Evolutionary conservation across 2,113 vertebrate genomes (phyloP).

Genomic region (Donacobius atricapilla): DNA sequence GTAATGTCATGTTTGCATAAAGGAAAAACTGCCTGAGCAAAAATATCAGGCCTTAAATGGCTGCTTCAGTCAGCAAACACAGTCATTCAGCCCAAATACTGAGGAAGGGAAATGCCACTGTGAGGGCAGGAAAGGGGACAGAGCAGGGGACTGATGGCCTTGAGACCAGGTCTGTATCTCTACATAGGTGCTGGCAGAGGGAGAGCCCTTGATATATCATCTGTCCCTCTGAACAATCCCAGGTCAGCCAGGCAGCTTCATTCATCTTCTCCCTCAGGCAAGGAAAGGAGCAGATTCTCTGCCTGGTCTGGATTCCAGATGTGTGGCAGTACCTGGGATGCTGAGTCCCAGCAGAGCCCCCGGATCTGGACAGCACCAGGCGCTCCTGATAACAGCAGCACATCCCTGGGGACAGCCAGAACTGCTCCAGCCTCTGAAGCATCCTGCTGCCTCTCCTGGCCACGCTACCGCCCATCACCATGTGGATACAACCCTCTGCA

Average conservation of each 20-base stretch:
- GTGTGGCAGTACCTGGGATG: background rate
- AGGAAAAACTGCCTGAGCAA: background rate
- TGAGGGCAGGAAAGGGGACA: background rate
- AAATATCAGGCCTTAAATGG: background rate
- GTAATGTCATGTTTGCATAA: fast-evolving
- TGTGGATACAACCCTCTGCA: fast-evolving
- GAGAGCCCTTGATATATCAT: background rate
- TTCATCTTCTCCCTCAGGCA: background rate
- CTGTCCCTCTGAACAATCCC: background rate
- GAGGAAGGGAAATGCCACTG: background rate
- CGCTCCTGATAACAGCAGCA: background rate
- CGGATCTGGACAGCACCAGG: fast-evolving
- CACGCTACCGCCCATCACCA: background rate
- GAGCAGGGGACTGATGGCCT: background rate
- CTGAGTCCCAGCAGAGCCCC: background rate
- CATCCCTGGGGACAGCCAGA: fast-evolving
- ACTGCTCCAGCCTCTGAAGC: too few species aligned
- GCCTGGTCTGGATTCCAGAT: slow-evolving; percentile 46
- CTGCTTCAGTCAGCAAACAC: background rate
- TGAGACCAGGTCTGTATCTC: background rate
- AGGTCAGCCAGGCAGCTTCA: background rate
- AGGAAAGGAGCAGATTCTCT: background rate
- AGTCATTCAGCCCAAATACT: background rate
- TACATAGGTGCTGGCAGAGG: background rate
- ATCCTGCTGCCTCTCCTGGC: fast-evolving